A percentile compares a stretch with the other conserved stretches of the same genome.
Conservation (phyloP, 2,797 vertebrate genomes). For the Lacerta bilineata region DNA sequence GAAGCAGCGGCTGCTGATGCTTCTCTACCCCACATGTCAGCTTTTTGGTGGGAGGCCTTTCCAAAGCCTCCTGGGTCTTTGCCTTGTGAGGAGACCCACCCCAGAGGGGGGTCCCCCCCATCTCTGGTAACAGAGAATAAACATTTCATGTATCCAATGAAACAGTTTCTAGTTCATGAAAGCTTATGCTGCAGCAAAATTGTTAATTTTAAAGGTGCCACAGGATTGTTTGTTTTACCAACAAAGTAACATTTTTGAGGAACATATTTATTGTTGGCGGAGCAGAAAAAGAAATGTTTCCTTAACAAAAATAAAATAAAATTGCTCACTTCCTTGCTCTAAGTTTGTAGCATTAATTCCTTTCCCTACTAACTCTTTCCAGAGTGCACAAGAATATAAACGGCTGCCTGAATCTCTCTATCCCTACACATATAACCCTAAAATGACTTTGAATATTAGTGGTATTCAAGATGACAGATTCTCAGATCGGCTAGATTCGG, state of each 20-base stretch:
- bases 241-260: neutral
- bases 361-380: conserved; percentile 56
- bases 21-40: no score
- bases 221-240: neutral
- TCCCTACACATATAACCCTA: conserved; percentile 97
- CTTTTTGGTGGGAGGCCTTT: no score
- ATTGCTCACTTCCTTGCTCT: neutral
- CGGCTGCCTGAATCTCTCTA: conserved; percentile 92
- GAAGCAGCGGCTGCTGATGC: no score
- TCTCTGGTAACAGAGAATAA: neutral
- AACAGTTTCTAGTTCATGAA: no score
- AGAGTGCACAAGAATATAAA: conserved; percentile 92
- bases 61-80: no score
- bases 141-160: neutral
- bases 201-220: neutral
- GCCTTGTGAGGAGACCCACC: no score
- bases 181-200: neutral
- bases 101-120: neutral
- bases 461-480: conserved; percentile 80
- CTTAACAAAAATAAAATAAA: neutral
- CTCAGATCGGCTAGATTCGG: conserved; percentile 79
- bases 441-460: conserved; percentile 97
- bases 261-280: neutral
- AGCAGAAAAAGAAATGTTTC: neutral
- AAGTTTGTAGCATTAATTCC: neutral